Percentiles rank a stretch among this genome's conserved stretches.
Evolutionary conservation across 2,797 vertebrate genomes (phyloP).

Genomic region (Galagoides demidoff): DNA sequence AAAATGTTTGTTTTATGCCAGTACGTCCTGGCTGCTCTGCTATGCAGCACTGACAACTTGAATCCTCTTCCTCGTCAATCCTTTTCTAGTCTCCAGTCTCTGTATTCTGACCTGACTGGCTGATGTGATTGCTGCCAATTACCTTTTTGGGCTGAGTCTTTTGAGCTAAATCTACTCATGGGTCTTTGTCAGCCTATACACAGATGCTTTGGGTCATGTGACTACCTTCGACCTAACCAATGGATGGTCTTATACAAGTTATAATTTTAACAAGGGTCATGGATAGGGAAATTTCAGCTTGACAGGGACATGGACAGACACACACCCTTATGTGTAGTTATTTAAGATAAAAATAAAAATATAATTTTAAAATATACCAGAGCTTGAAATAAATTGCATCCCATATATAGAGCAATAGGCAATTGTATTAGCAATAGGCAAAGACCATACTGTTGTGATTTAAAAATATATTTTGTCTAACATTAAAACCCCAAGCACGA

Average conservation of each 20-base stretch:
- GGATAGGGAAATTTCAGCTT: neutral
- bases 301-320: neutral
- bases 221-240: neutral
- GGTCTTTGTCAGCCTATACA: neutral
- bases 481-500: neutral
- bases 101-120: neutral
- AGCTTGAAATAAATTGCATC: neutral
- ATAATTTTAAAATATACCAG: slow-evolving; percentile 10
- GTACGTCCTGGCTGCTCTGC: neutral
- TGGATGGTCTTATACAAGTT: neutral
- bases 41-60: neutral
- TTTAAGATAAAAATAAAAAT: neutral
- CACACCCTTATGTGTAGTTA: neutral
- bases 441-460: neutral
- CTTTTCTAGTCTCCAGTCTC: neutral
- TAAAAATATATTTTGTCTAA: neutral
- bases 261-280: neutral
- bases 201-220: neutral
- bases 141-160: neutral
- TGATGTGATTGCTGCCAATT: neutral
- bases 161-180: neutral
- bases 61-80: neutral
- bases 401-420: neutral
- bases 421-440: neutral
- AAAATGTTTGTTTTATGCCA: neutral